Evolutionary conservation across 2,888 invertebrate species (phyloP).

Genomic region (Chrysina gloriosa): DNA sequence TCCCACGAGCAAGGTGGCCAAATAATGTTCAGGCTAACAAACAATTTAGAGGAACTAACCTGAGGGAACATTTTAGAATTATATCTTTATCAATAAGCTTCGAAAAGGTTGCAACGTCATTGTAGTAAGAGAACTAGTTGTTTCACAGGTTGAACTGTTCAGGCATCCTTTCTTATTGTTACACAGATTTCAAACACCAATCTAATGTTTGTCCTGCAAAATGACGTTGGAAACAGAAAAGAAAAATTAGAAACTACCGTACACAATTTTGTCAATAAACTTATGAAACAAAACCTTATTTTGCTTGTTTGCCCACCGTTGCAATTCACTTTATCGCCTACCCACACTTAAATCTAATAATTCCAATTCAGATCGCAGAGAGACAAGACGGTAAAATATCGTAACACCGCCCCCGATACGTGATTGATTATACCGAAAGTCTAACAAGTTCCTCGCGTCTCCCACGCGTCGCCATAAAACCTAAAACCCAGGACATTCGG

Average conservation of each 20-base stretch:
- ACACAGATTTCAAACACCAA: too few relatives aligned
- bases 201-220: too few relatives aligned
- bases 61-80: too few relatives aligned
- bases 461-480: slow-evolving; percentile 17
- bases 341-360: slow-evolving; percentile 19
- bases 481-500: slow-evolving; percentile 21
- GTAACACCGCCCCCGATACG: slow-evolving; percentile 10
- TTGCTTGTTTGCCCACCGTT: background rate
- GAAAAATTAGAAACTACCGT: too few relatives aligned
- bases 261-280: background rate
- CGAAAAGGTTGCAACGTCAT: too few relatives aligned
- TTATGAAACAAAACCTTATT: background rate
- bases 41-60: too few relatives aligned
- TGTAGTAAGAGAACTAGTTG: too few relatives aligned
- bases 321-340: background rate
- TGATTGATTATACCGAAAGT: slow-evolving; percentile 28
- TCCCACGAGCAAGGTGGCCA: too few relatives aligned
- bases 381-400: slow-evolving; percentile 17
- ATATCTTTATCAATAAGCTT: too few relatives aligned
- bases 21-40: too few relatives aligned
- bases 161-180: too few relatives aligned
- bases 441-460: slow-evolving; percentile 11
- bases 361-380: background rate
- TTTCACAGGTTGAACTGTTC: background rate
- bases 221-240: too few relatives aligned